These are phyloP conservation scores for Machimus rusticus DNA, from an alignment of 2,888 invertebrate genomes.

Conservation along the genomic window DNA sequence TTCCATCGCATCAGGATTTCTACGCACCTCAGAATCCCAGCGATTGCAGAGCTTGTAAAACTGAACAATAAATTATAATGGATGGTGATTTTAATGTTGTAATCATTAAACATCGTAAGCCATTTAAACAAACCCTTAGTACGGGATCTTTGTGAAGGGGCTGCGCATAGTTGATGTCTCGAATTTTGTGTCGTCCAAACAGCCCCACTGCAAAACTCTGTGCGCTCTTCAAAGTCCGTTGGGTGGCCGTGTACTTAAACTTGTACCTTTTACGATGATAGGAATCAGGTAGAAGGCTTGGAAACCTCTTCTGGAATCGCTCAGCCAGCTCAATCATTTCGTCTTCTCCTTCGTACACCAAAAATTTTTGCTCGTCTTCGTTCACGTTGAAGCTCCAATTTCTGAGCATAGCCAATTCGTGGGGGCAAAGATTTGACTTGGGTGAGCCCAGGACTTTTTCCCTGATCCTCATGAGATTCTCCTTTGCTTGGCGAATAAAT, in stretches of 20 bases:
- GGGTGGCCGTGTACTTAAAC: constrained; percentile 80
- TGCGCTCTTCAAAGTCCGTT: constrained; percentile 79
- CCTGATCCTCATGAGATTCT: constrained; percentile 66
- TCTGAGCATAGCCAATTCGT: constrained; percentile 60
- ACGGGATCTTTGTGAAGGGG: constrained; percentile 72
- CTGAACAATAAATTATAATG: constrained; percentile 63
- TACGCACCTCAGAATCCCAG: constrained; percentile 75
- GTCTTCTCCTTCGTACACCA: constrained; percentile 78
- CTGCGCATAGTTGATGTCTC: constrained; percentile 71
- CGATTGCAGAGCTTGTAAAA: constrained; percentile 80
- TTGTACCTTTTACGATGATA: constrained; percentile 66
- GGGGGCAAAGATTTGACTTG: constrained; percentile 64
- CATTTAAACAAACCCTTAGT: constrained; percentile 66
- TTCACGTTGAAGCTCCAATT: constrained; percentile 69
- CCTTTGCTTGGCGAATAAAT: constrained; percentile 66
- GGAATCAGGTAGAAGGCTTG: constrained; percentile 68
- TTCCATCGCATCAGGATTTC: constrained; percentile 69
- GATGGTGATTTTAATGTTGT: not conserved
- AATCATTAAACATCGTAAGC: not conserved
- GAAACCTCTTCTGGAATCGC: constrained; percentile 77
- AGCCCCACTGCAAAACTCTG: constrained; percentile 77
- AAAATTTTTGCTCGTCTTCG: constrained; percentile 66
- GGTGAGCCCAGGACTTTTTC: constrained; percentile 67
- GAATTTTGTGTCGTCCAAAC: constrained; percentile 72
- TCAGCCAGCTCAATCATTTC: constrained; percentile 78